A percentile compares a stretch with the other conserved stretches of the same genome.
Evolutionary conservation across 2,797 vertebrate genomes (phyloP).

Genomic region (Bovichtus variegatus): DNA sequence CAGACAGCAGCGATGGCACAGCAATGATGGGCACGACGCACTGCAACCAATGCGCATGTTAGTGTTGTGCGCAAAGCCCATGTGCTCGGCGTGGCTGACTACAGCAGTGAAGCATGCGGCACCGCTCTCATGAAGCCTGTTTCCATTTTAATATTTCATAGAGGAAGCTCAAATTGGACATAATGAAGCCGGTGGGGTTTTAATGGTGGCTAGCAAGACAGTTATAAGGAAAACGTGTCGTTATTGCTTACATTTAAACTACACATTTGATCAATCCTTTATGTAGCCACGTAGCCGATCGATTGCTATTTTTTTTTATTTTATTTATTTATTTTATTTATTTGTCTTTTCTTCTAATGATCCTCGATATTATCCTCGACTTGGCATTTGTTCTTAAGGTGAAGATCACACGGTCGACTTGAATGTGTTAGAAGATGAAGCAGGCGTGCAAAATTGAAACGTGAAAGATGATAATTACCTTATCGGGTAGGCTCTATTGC

Average conservation of each 20-base stretch:
- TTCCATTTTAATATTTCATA: constrained; percentile 80
- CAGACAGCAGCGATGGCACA: constrained; percentile 48
- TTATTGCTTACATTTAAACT: not conserved
- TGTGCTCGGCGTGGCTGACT: constrained; percentile 79
- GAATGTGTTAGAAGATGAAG: constrained; percentile 49
- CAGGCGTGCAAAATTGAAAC: constrained; percentile 74
- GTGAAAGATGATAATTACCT: constrained; percentile 84
- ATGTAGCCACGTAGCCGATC: constrained; percentile 7
- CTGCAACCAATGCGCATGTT: constrained; percentile 83
- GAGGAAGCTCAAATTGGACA: constrained; percentile 51
- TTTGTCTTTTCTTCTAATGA: not conserved
- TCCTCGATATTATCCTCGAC: constrained; percentile 23
- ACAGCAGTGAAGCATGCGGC: constrained; percentile 73
- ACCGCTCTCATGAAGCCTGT: constrained; percentile 64
- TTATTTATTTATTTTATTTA: no score
- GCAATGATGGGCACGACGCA: constrained; percentile 74
- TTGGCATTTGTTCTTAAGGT: constrained; percentile 55
- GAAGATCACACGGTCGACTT: constrained; percentile 47
- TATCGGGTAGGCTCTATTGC: constrained; percentile 77
- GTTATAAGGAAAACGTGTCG: not conserved
- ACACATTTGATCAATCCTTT: constrained; percentile 11
- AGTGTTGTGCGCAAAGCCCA: constrained; percentile 82
- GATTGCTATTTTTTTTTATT: not conserved
- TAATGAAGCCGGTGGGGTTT: constrained; percentile 45
- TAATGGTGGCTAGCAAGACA: not conserved